Evolutionary conservation across 2,113 vertebrate genomes (phyloP).

Genomic region (Phrynosoma platyrhinos): DNA sequence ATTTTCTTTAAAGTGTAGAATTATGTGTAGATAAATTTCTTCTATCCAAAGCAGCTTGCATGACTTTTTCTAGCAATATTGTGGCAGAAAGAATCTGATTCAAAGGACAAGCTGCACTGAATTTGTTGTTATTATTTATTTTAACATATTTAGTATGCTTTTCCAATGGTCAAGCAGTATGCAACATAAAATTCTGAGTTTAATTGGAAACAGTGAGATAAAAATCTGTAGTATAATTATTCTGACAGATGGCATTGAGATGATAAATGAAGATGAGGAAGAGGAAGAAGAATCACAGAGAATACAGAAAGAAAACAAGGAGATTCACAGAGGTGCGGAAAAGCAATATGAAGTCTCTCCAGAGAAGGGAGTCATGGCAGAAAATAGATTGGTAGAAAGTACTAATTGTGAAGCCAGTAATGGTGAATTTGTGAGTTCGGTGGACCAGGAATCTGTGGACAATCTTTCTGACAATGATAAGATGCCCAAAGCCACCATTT

Average conservation of each 20-base stretch:
- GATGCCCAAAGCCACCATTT: conserved; percentile 32
- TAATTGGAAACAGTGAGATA: not conserved
- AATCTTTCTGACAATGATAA: conserved; percentile 33
- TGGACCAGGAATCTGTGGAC: conserved; percentile 12
- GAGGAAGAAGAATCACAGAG: not conserved
- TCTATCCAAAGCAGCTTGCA: not conserved
- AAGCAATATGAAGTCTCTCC: not conserved
- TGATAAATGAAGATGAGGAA: conserved; percentile 6
- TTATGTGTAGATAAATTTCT: not conserved
- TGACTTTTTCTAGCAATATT: not conserved
- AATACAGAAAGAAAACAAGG: not conserved
- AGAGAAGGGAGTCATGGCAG: not conserved
- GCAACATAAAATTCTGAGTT: not conserved
- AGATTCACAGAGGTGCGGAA: not conserved
- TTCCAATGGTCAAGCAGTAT: no score
- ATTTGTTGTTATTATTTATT: not conserved
- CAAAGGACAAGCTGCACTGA: not conserved
- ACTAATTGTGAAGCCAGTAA: not conserved
- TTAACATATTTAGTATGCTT: not conserved
- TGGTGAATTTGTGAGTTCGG: not conserved
- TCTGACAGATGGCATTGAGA: conserved; percentile 1
- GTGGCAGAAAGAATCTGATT: not conserved
- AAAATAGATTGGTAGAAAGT: not conserved
- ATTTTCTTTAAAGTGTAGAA: not conserved
- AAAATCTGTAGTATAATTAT: conserved; percentile 12